phyloP scores from a whole-genome alignment of 2,888 invertebrate species.

The Myopa testacea region DNA sequence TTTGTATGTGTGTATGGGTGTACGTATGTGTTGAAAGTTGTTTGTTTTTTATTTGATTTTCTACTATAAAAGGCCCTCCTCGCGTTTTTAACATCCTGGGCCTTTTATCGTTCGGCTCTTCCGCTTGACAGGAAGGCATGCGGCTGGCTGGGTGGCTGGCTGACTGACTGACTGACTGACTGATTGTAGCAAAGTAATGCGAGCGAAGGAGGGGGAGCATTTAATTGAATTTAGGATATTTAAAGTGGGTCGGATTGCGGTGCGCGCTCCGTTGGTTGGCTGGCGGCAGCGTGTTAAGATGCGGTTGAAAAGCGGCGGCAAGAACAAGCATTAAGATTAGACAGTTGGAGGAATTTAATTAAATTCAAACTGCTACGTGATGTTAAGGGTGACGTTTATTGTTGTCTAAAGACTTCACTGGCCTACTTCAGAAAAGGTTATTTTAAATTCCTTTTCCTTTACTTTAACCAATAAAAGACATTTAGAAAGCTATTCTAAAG shows the following conservation, averaged over 20 bases:
- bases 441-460: too few relatives aligned
- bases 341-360: conserved; percentile 31
- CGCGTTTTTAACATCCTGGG: background rate
- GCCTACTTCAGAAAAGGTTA: background rate
- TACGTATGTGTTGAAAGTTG: background rate
- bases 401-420: background rate
- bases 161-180: too few relatives aligned
- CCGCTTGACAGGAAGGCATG: background rate
- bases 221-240: conserved; percentile 35
- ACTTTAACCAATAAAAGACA: background rate
- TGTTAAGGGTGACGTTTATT: conserved; percentile 19
- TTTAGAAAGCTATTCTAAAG: too few relatives aligned
- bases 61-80: too few relatives aligned
- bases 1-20: background rate
- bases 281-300: background rate
- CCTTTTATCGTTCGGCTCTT: background rate
- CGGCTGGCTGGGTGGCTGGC: too few relatives aligned
- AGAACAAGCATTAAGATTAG: conserved; percentile 5
- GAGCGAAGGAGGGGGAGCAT: background rate
- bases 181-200: too few relatives aligned
- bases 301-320: background rate
- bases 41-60: background rate
- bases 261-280: background rate
- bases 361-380: conserved; percentile 29
- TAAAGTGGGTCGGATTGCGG: conserved; percentile 23